Percentiles rank a stretch among this genome's conserved stretches.
Conservation (phyloP, 2,113 vertebrate genomes). For the Vireo altiloquus region DNA sequence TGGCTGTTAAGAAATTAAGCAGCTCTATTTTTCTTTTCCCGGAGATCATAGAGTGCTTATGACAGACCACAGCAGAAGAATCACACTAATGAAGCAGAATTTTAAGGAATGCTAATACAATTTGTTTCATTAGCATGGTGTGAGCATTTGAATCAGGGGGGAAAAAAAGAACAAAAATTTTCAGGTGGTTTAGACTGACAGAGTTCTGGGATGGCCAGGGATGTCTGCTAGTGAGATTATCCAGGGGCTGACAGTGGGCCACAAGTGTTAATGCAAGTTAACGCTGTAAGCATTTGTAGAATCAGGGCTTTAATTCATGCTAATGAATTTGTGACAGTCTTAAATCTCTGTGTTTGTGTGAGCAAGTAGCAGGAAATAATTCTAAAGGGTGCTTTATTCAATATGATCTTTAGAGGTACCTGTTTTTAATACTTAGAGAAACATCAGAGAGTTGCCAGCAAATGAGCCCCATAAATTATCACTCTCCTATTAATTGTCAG, state of each 20-base stretch:
- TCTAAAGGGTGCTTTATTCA: background rate
- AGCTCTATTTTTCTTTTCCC: background rate
- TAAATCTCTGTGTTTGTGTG: background rate
- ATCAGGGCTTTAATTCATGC: background rate
- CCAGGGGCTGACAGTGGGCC: background rate
- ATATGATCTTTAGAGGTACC: background rate
- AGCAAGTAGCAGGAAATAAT: background rate
- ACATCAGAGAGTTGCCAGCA: background rate
- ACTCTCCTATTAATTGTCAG: background rate
- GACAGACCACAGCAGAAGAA: background rate
- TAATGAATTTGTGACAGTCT: background rate
- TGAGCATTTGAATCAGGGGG: background rate
- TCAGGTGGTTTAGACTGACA: background rate
- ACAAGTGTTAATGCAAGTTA: background rate
- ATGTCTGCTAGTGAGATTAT: background rate
- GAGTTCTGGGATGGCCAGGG: background rate
- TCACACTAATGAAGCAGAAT: background rate
- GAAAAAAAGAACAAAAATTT: background rate
- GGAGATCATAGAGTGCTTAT: background rate
- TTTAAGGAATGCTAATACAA: background rate
- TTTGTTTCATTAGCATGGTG: background rate
- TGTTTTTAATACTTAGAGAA: background rate
- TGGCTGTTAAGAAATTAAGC: background rate
- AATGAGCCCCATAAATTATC: background rate
- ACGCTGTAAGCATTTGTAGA: background rate